These are phyloP conservation scores for Papilio aristodemus DNA, from an alignment of 1,140 invertebrate species.

Conservation along the genomic window DNA sequence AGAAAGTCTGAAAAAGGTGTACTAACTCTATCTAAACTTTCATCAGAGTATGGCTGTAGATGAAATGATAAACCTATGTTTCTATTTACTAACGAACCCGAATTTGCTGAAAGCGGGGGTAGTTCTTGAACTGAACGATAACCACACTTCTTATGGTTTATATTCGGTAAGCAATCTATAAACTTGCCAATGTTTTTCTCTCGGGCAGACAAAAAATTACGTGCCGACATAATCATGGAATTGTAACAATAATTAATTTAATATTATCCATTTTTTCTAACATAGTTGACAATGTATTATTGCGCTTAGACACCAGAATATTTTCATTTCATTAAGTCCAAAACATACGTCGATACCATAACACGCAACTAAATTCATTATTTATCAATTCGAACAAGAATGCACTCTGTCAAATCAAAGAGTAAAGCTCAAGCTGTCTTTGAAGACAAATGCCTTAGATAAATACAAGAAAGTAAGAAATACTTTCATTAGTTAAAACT, in stretches of 20 bases:
- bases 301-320: conserved; percentile 14
- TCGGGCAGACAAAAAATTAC: conserved; percentile 67
- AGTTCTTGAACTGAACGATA: conserved; percentile 55
- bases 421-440: background rate
- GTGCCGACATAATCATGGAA: conserved; percentile 65
- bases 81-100: conserved; percentile 55
- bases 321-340: conserved; percentile 16
- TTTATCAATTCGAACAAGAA: conserved; percentile 16
- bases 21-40: conserved; percentile 57
- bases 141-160: conserved; percentile 61
- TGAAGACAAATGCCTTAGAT: background rate
- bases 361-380: background rate
- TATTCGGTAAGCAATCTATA: conserved; percentile 68
- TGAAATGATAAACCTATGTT: conserved; percentile 63
- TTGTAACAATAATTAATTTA: background rate
- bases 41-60: conserved; percentile 46
- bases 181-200: conserved; percentile 66
- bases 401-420: conserved; percentile 18
- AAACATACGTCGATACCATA: background rate
- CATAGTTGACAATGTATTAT: background rate
- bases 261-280: conserved; percentile 13
- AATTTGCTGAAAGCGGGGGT: conserved; percentile 61
- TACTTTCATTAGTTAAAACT: too few species aligned
- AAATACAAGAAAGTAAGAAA: too few species aligned
- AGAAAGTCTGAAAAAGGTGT: conserved; percentile 73